Evolutionary conservation across 2,888 invertebrate species (phyloP).

Genomic region (Agrochola lota): DNA sequence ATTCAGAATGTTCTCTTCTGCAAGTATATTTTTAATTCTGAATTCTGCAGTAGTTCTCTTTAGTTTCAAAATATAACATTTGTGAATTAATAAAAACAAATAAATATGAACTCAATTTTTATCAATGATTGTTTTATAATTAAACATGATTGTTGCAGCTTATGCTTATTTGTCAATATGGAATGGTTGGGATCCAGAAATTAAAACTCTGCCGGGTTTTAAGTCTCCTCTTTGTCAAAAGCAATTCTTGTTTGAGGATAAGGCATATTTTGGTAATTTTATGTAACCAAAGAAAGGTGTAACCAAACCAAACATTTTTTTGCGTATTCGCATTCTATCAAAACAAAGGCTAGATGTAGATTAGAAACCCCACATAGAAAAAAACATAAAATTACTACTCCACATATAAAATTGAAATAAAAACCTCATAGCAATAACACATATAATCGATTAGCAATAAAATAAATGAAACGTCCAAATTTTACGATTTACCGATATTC

Average conservation of each 20-base stretch:
- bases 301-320: neutral
- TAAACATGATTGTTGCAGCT: too few species aligned
- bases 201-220: neutral
- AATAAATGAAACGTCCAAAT: slow-evolving; percentile 65
- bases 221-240: neutral
- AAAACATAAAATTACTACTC: slow-evolving; percentile 27
- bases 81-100: too few species aligned
- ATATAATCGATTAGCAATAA: slow-evolving; percentile 60
- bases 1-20: too few species aligned
- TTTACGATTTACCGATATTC: slow-evolving; percentile 65
- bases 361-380: neutral
- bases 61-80: too few species aligned
- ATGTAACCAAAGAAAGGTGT: neutral
- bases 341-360: neutral
- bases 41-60: too few species aligned
- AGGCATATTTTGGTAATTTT: neutral
- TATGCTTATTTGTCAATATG: too few species aligned
- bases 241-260: neutral
- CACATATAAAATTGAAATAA: slow-evolving; percentile 64
- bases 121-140: too few species aligned
- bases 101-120: too few species aligned
- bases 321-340: neutral
- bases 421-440: slow-evolving; percentile 57
- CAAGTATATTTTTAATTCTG: too few species aligned
- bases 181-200: neutral